Evolutionary conservation across 2,113 vertebrate species (phyloP), one percentile per base, ranked within the genome.

Genomic region (Elgaria multicarinata): DNA sequence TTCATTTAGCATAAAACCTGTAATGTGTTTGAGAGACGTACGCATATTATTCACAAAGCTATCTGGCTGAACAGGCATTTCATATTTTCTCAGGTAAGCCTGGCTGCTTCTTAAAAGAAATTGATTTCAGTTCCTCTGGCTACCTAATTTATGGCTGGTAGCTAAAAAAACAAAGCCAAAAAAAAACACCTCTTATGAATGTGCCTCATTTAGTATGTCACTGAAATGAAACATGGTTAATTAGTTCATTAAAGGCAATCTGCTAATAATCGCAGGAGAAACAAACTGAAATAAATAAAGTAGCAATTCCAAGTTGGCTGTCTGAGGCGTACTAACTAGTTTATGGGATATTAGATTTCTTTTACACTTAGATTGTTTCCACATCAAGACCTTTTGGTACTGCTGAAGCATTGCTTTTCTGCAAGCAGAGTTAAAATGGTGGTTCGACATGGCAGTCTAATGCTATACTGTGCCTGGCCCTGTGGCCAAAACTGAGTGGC

Each of bases 171-270:
- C n/a, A n/a, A n/a, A n/a, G n/a, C n/a, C n/a, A n/a, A n/a, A n/a
- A n/a, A n/a, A n/a, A n/a, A n/a, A n/a, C 28, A 42, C 82, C 64
- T 58, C 42, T 9, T 90, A 83, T 64, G 79, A 71, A 79, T 22
- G 9, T 64, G 42, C 42, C 82, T 69, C 74, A 89, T 85, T 88
- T 85, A 89, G 28, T 72, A 79, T 71, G 75, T 69, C 50, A 28
- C 36, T 42, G 42, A 79, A 85, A 89, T 69, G 31, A 78, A 78
- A 55, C 28, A 53, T 39, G 12, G n/a, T 42, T 79, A 85, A 85
- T 90, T 71, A 85, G 62, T 78, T 71, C 42, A 31, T 55, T 77
- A 90, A 79, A 71, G 62, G 82, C 53, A 83, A 64, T 22, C 77
- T 88, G 78, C n/a, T 66, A 77, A 76, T 31, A 39, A 66, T 77